These are phyloP conservation scores for Drosophila watanabei DNA, from an alignment of 1,140 invertebrate species.

Conservation along the genomic window DNA sequence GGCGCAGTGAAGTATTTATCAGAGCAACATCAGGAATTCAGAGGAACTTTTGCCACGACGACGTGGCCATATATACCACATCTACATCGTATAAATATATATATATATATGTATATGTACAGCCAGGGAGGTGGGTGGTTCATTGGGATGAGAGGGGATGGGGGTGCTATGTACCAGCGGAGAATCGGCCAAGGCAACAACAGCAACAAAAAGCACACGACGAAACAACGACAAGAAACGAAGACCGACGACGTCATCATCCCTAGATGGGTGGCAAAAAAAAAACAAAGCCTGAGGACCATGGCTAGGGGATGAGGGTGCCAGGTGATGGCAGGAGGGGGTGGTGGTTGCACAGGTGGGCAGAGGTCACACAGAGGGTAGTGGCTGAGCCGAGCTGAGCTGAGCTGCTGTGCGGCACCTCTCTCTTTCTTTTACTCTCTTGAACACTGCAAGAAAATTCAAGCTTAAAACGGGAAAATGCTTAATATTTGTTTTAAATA, in stretches of 20 bases:
- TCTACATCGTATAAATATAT: slow-evolving; percentile 30
- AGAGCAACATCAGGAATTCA: slow-evolving; percentile 85
- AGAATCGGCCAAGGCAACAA: slow-evolving; percentile 83
- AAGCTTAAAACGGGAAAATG: not conserved
- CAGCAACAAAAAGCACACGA: slow-evolving; percentile 21
- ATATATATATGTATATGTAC: slow-evolving; percentile 25
- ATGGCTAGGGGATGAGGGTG: not conserved
- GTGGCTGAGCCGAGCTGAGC: slow-evolving; percentile 34
- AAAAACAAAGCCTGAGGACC: not conserved
- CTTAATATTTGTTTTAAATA: not conserved
- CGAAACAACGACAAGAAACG: slow-evolving; percentile 37
- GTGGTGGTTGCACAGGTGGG: slow-evolving; percentile 41
- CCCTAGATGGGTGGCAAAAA: slow-evolving; percentile 50
- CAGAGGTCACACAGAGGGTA: slow-evolving; percentile 78
- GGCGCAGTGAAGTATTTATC: slow-evolving; percentile 79
- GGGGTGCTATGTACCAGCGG: slow-evolving; percentile 35
- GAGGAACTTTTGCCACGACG: slow-evolving; percentile 70
- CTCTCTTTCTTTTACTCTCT: slow-evolving; percentile 7
- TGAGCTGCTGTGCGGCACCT: slow-evolving; percentile 59
- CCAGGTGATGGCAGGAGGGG: slow-evolving; percentile 37
- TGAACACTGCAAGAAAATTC: slow-evolving; percentile 4
- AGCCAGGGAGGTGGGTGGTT: not conserved
- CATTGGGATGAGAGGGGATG: not conserved
- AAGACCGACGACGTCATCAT: slow-evolving; percentile 75
- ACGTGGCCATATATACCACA: slow-evolving; percentile 44